Conservation (phyloP, 2,113 vertebrate genomes). For the Grammomys dolichurus region DNA sequence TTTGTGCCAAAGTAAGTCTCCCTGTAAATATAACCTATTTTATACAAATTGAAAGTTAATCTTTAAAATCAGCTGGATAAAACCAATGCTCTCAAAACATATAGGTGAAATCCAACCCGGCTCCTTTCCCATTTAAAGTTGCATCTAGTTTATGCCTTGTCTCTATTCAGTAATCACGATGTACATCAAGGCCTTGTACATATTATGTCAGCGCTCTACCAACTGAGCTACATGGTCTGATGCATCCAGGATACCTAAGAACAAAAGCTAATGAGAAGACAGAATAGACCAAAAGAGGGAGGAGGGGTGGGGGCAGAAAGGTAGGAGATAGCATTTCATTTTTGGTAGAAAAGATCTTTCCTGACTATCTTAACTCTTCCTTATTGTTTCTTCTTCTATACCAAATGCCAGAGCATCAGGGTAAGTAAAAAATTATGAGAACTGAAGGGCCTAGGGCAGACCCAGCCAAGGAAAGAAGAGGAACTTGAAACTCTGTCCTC, state of each 20-base stretch:
- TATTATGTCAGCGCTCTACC: neutral
- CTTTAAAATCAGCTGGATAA: conserved; percentile 4
- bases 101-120: neutral
- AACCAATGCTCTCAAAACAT: neutral
- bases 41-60: neutral
- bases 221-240: neutral
- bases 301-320: neutral
- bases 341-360: neutral
- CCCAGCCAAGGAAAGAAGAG: neutral
- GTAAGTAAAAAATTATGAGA: neutral
- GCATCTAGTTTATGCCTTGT: neutral
- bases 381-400: neutral
- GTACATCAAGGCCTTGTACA: neutral
- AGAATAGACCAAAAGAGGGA: neutral
- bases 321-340: neutral
- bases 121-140: neutral
- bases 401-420: neutral
- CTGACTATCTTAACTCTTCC: neutral
- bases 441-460: neutral
- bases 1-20: neutral
- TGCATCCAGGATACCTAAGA: neutral
- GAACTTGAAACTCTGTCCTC: neutral
- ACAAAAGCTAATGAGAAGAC: neutral
- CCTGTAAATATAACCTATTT: neutral
- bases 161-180: neutral